Conservation (phyloP, 2,888 invertebrate genomes). For the Sabatieria punctata region DNA sequence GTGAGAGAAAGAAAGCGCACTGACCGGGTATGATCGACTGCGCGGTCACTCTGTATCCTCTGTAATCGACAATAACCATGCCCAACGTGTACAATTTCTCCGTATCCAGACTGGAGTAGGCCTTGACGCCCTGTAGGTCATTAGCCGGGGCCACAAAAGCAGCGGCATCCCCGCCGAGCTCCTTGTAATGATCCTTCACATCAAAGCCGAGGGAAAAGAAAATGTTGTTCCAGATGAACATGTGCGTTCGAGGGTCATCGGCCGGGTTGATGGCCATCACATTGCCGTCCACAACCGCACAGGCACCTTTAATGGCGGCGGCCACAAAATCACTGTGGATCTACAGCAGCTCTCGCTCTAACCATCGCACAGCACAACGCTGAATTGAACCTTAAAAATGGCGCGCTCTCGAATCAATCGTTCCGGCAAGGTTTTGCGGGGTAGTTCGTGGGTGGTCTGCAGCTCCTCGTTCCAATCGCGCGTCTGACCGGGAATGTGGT, state of each 20-base stretch:
- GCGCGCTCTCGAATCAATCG: slow-evolving; percentile 80
- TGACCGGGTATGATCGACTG: slow-evolving; percentile 89
- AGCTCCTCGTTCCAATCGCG: slow-evolving; percentile 99
- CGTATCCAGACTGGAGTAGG: slow-evolving; percentile 74
- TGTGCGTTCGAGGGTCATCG: slow-evolving; percentile 64
- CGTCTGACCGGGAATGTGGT: slow-evolving; percentile 96
- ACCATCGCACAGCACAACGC: not conserved
- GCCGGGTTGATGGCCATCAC: slow-evolving; percentile 99
- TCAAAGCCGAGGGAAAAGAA: slow-evolving; percentile 98
- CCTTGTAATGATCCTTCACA: slow-evolving; percentile 96
- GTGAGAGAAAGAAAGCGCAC: slow-evolving; percentile 4
- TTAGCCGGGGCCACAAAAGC: slow-evolving; percentile 75
- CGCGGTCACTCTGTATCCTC: slow-evolving; percentile 90
- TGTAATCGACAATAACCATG: slow-evolving; percentile 93
- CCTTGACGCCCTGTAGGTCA: slow-evolving; percentile 82
- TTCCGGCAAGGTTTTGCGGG: slow-evolving; percentile 77
- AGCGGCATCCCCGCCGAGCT: slow-evolving; percentile 92
- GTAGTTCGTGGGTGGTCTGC: slow-evolving; percentile 87
- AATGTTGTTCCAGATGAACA: slow-evolving; percentile 94
- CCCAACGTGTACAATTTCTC: slow-evolving; percentile 88
- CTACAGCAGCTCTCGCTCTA: slow-evolving; percentile 34
- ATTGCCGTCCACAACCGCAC: slow-evolving; percentile 97
- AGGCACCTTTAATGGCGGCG: slow-evolving; percentile 79
- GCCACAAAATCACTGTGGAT: slow-evolving; percentile 97
- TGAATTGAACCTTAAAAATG: slow-evolving; percentile 61